phyloP scores from a whole-genome alignment of 2,888 invertebrate genomes.

The Clistopyga incitator region DNA sequence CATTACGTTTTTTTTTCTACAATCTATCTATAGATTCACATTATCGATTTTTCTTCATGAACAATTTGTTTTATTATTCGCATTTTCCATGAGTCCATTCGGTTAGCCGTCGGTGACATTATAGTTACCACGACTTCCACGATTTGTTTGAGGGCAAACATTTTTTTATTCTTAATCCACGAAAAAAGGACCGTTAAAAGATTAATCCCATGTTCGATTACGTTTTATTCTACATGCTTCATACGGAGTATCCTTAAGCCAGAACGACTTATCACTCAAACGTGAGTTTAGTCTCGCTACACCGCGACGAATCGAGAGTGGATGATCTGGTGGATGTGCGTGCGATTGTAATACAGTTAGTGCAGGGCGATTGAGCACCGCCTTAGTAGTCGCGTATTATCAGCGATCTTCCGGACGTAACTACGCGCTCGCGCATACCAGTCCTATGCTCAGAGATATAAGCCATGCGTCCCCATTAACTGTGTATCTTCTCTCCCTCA shows the following conservation, averaged over 20 bases:
- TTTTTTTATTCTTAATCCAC: no score
- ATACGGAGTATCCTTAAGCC: neutral
- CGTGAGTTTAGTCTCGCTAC: neutral
- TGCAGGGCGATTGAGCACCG: conserved; percentile 31
- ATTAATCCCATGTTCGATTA: neutral
- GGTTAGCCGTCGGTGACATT: no score
- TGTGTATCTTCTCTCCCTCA: conserved; percentile 27
- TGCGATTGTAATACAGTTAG: conserved; percentile 43
- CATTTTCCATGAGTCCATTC: no score
- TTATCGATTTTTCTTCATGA: no score
- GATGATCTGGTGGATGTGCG: conserved; percentile 45
- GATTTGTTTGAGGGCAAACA: no score
- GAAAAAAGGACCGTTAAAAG: neutral
- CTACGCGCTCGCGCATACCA: conserved; percentile 6
- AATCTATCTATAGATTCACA: no score
- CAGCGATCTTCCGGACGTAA: conserved; percentile 48
- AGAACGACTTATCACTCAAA: conserved; percentile 9
- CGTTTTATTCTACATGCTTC: neutral
- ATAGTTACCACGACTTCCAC: no score
- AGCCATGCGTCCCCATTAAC: conserved; percentile 21
- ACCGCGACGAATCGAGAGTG: conserved; percentile 45
- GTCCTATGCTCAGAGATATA: conserved; percentile 14
- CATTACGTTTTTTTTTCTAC: no score
- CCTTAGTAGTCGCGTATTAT: conserved; percentile 40
- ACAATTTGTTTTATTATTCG: no score